These are phyloP conservation scores for Oxycera nigricornis DNA, from an alignment of 2,888 invertebrate genomes.

Conservation along the genomic window DNA sequence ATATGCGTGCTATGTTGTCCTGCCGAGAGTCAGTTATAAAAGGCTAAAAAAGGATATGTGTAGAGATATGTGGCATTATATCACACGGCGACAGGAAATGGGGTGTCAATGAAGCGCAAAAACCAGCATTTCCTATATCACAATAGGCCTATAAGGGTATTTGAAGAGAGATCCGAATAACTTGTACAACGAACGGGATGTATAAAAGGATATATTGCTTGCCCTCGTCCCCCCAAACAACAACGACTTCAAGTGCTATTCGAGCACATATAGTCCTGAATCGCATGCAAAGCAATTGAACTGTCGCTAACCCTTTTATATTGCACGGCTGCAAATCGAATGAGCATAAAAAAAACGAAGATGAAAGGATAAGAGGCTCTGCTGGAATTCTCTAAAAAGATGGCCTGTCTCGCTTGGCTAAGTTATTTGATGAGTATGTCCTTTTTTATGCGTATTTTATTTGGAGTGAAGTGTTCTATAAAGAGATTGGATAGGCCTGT, in stretches of 20 bases:
- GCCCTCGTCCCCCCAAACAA: neutral
- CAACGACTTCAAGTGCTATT: constrained; percentile 10
- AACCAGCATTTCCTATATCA: constrained; percentile 33
- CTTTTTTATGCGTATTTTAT: no score
- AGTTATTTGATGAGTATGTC: no score
- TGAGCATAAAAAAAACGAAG: no score
- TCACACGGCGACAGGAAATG: constrained; percentile 31
- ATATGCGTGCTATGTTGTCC: neutral
- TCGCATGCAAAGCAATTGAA: constrained; percentile 15
- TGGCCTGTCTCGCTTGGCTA: no score
- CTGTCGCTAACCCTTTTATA: constrained; percentile 31
- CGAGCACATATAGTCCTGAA: neutral
- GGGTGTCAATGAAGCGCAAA: constrained; percentile 35
- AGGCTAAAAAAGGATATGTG: neutral
- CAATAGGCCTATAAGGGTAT: constrained; percentile 15
- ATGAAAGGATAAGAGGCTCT: no score
- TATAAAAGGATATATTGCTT: neutral
- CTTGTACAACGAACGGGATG: neutral
- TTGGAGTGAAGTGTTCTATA: no score
- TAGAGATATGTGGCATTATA: constrained; percentile 25
- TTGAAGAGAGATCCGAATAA: neutral
- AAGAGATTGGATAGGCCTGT: no score
- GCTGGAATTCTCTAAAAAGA: no score
- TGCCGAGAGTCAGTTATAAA: neutral
- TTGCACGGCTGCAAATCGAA: no score